Base-by-base conservation (phyloP, 2,113 vertebrate species). In the Bubo scandiacus region DNA sequence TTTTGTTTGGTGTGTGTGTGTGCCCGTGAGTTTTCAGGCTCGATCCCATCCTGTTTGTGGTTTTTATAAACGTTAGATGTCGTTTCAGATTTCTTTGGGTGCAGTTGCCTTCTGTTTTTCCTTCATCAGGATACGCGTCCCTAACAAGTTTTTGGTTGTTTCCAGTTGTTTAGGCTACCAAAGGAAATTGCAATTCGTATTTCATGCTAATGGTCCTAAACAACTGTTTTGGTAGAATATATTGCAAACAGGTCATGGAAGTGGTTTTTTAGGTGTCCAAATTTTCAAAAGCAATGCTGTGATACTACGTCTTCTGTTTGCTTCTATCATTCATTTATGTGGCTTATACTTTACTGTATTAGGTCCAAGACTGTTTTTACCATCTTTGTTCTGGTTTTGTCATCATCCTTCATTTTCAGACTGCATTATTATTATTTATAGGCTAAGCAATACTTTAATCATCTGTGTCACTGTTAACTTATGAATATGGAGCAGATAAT, bases 401-500 rank as follows among this genome's bases (percentile, higher is more conserved):
- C 97, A 96, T 95, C 78, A 59, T 96, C 87, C 70, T 96, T 96
- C 82, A 61, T 95, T 97, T 97, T 92, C 93, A 96, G 94, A 78
- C 80, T 95, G 81, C 90, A 82, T 77, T 96, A 87, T 97, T 94
- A 86, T 95, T 97, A 91, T 96, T 97, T 98, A 92, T 95, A 96
- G 88, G 92, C 94, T 94, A 96, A 98, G 92, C 86, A 85, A 96
- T 93, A 88, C 93, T 96, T 90, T 97, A 97, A 96, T 97, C 97
- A 96, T 96, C 96, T 94, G 84, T 97, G 59, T 97, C 94, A 94
- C 97, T 96, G 86, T 96, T 97, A 86, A 58, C 91, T 96, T 96
- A 98, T 97, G 95, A 94, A 97, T 97, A 96, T 95, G 93, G 90
- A 97, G 86, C 83, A 86, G 86, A 92, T 95, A 93, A 98, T 96